phyloP scores from a whole-genome alignment of 2,113 vertebrate species.

The Cynopterus brachyotis region DNA sequence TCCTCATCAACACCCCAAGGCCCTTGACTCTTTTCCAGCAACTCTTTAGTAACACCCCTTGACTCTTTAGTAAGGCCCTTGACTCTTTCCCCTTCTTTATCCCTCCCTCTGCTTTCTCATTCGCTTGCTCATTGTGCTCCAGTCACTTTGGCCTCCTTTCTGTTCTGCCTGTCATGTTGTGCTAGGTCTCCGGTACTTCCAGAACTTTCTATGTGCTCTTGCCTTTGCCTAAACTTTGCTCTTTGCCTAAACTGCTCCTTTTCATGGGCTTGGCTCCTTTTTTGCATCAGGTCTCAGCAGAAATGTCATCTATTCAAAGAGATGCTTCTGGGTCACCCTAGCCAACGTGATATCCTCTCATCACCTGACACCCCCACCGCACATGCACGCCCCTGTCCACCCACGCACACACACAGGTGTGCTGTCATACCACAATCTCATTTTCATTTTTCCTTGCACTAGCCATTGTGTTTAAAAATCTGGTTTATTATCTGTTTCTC shows the following conservation, averaged over 20 bases:
- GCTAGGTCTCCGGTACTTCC: no score
- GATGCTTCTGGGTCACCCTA: no score
- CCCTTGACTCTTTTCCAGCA: background rate
- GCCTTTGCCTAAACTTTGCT: background rate
- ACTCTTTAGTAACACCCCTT: background rate
- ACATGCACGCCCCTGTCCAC: background rate
- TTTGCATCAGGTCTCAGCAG: background rate
- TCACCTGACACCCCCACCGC: no score
- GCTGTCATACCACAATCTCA: background rate
- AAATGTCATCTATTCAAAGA: background rate
- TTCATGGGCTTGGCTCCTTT: background rate
- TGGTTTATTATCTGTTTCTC: background rate
- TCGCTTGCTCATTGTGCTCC: background rate
- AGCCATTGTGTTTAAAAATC: background rate
- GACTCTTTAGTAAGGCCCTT: no score
- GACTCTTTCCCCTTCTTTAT: background rate
- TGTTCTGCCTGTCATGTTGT: background rate
- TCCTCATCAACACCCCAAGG: accelerated
- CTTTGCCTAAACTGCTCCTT: background rate
- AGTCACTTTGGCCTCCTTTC: background rate
- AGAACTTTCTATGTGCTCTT: background rate
- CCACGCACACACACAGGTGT: no score
- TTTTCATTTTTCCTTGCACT: background rate
- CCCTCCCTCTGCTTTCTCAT: accelerated
- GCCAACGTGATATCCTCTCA: background rate